Base-by-base conservation (phyloP, 1,140 invertebrate genomes). In the Pinna nobilis region DNA sequence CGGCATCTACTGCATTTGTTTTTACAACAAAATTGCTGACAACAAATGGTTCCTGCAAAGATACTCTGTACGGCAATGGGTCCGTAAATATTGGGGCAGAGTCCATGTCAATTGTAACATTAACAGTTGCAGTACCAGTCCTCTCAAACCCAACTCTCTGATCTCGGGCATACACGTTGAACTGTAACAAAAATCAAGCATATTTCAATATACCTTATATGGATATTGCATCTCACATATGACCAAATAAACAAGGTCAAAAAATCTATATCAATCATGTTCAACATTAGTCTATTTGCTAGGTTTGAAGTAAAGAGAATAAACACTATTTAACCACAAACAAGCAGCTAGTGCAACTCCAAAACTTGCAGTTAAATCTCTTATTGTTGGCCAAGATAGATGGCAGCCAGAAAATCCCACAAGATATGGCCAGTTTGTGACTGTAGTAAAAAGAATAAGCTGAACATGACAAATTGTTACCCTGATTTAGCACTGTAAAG, bases 151-250 rank as follows among this genome's bases (percentile, higher is more conserved):
- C 91, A 5, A 94, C 95, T 20, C 79, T 63, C 61, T 94, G 94
- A 87, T 97, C 96, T 83, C 93, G 94, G 2, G 96, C 96, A 3
- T 94, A 96, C 0, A 98, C 94, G 30, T 95, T 94, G 18, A 90
- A 64, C 53, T 83, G 33, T 3, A 59, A 59, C 11, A 18, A 59
- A 53, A 53, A 11, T 49, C 44, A 49, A 49, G 4, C 18, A 49
- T 49, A n/a, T 20, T 47, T 18, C 44, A 47, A 47, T 18, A 47
- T 3, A 18, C 2, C 3, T 15, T 18, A 47, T 68, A 39, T 23
- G 49, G 28, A 47, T 18, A 47, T 18, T 18, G 1, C 23, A n/a
- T 53, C 1, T 53, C 18, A 11, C 2, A 47, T 47, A 18, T 47
- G 44, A 6, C 44, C 44, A 47, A 47, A 47, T 18, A 47, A 20